These are phyloP conservation scores for Carcharodon carcharias DNA, from an alignment of 2,797 vertebrate species.

Conservation along the genomic window DNA sequence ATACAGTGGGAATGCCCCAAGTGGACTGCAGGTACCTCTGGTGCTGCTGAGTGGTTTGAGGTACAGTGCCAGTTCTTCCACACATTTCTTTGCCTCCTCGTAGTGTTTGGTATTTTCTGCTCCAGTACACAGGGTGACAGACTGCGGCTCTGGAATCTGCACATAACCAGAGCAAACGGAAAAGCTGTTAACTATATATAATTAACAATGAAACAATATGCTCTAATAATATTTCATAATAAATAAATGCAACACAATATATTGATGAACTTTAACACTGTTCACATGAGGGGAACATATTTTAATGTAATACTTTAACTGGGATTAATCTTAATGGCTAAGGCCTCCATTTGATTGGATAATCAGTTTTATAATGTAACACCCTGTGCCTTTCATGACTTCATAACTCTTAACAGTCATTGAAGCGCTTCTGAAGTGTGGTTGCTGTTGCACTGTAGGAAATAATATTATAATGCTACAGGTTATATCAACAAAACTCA, in stretches of 20 bases:
- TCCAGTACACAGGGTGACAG: slow-evolving; percentile 83
- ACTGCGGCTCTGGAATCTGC: slow-evolving; percentile 89
- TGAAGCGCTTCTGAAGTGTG: neutral
- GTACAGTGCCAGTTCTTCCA: slow-evolving; percentile 95
- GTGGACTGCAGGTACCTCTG: slow-evolving; percentile 64
- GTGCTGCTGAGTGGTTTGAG: slow-evolving; percentile 98
- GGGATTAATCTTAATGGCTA: neutral
- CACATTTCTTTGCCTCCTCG: slow-evolving; percentile 92
- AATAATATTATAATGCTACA: neutral
- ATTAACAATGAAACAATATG: neutral
- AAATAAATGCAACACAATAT: neutral
- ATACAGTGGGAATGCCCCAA: neutral
- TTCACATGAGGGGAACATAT: neutral
- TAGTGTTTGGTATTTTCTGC: slow-evolving; percentile 95
- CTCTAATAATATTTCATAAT: neutral
- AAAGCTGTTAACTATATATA: neutral
- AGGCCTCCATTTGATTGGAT: neutral
- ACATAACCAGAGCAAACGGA: neutral
- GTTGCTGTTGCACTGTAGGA: neutral
- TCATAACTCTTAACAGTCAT: neutral
- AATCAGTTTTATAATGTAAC: neutral
- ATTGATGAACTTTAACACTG: neutral
- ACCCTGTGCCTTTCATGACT: neutral
- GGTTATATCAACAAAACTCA: neutral
- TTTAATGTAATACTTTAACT: neutral